These are phyloP conservation scores for Drosophila pachea DNA, from an alignment of 1,140 invertebrate species.

Conservation along the genomic window DNA sequence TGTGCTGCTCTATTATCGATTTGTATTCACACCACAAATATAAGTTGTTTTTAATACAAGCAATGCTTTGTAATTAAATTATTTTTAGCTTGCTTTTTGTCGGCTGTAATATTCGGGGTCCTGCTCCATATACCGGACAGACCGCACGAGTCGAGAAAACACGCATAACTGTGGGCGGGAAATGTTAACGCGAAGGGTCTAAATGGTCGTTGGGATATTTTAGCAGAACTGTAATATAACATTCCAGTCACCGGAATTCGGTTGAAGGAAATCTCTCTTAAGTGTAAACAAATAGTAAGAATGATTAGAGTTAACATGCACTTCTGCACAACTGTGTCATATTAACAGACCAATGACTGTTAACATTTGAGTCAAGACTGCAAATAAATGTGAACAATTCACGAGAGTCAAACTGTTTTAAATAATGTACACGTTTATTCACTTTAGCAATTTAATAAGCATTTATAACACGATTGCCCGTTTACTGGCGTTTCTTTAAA, in stretches of 20 bases:
- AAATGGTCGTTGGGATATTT: constrained; percentile 31
- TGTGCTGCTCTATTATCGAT: constrained; percentile 55
- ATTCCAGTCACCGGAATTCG: neutral
- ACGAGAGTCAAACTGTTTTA: constrained; percentile 18
- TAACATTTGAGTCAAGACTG: neutral
- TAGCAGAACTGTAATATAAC: constrained; percentile 5
- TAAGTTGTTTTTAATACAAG: constrained; percentile 7
- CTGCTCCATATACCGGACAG: constrained; percentile 13
- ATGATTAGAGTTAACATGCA: neutral
- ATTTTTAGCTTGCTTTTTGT: constrained; percentile 19
- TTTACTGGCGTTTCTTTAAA: constrained; percentile 37
- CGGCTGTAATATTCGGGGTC: constrained; percentile 28
- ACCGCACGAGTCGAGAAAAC: constrained; percentile 54
- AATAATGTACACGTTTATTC: constrained; percentile 66
- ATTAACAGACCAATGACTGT: neutral
- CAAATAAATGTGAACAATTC: neutral
- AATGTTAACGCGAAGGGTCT: constrained; percentile 30
- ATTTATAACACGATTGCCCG: constrained; percentile 58
- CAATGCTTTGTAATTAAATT: constrained; percentile 22
- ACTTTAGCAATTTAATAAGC: constrained; percentile 66
- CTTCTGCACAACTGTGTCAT: neutral
- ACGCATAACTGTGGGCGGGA: constrained; percentile 55
- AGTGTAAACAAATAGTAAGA: neutral
- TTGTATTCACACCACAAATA: constrained; percentile 52
- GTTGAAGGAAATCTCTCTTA: neutral